These are phyloP conservation scores for Calameuta filiformis DNA, from an alignment of 2,888 invertebrate species.

Conservation along the genomic window DNA sequence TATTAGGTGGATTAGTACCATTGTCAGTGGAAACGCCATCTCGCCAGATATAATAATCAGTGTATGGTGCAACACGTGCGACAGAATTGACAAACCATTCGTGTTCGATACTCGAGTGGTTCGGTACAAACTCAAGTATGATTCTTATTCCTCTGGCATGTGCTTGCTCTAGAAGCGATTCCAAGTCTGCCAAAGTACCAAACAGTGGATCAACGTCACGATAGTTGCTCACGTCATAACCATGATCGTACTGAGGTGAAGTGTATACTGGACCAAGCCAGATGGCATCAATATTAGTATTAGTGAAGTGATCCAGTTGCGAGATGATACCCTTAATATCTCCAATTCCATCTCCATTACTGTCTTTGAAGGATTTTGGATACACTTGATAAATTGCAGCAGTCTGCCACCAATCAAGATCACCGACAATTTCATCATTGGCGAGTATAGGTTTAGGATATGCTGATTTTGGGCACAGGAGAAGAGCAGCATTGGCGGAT, in stretches of 20 bases:
- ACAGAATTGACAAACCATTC: conserved; percentile 82
- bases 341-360: conserved; percentile 68
- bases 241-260: conserved; percentile 82
- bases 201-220: conserved; percentile 75
- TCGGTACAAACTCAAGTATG: conserved; percentile 65
- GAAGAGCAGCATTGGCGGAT: too few species aligned
- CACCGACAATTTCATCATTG: too few species aligned
- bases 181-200: conserved; percentile 62
- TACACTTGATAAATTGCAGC: conserved; percentile 88
- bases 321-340: conserved; percentile 69
- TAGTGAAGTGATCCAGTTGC: conserved; percentile 73
- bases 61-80: conserved; percentile 70
- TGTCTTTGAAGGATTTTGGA: conserved; percentile 87
- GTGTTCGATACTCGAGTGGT: conserved; percentile 79
- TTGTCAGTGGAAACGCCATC: conserved; percentile 62
- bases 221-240: conserved; percentile 81
- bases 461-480: too few species aligned
- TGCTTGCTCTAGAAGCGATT: too few species aligned
- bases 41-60: conserved; percentile 81
- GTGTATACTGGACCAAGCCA: conserved; percentile 81
- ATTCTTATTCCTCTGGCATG: conserved; percentile 2
- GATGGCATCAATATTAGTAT: conserved; percentile 74
- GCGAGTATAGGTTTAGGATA: too few species aligned
- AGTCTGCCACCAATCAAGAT: conserved; percentile 84
- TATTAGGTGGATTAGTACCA: conserved; percentile 12